Percentiles rank a stretch among this genome's conserved stretches.
These are phyloP conservation scores for Phrynocephalus vlangalii DNA, from an alignment of 2,797 vertebrate genomes.

Conservation along the genomic window DNA sequence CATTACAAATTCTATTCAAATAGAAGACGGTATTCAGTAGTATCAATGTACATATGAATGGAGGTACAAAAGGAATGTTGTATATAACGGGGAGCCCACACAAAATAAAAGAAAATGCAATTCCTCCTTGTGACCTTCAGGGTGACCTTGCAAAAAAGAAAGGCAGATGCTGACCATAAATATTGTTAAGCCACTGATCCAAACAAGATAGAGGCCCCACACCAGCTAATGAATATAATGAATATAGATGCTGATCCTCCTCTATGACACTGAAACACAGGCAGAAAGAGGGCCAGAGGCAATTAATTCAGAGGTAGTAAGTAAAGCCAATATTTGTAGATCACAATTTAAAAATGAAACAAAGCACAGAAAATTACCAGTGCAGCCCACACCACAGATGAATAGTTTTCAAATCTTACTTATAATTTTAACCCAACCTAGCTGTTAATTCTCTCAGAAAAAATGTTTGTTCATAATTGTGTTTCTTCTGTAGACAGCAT, in stretches of 20 bases:
- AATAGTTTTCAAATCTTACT: background rate
- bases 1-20: background rate
- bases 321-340: background rate
- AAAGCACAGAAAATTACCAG: background rate
- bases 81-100: background rate
- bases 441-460: background rate
- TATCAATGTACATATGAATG: background rate
- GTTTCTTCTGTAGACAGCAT: background rate
- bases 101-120: background rate
- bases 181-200: background rate
- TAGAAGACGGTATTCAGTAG: background rate
- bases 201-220: background rate
- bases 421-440: too few species aligned
- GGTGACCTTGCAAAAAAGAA: background rate
- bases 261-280: background rate
- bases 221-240: background rate
- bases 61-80: background rate
- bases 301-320: background rate
- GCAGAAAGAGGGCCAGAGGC: background rate
- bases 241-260: background rate
- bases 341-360: background rate
- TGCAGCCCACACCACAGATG: background rate
- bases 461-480: background rate
- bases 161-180: background rate
- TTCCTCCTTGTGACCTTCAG: background rate